Base-by-base conservation (phyloP, 1,140 invertebrate species). In the Campoletis sonorensis region DNA sequence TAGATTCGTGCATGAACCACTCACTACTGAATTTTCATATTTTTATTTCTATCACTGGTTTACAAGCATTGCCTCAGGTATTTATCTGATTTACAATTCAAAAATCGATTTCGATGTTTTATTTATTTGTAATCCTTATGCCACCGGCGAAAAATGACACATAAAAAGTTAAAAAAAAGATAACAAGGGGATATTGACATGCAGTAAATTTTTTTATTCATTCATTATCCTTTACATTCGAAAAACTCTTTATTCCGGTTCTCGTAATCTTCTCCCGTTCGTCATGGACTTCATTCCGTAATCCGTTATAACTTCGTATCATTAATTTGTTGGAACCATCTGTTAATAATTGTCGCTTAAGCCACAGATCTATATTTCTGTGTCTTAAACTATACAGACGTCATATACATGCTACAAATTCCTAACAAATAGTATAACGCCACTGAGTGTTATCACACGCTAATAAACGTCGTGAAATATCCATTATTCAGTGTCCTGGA, bases 401-500 rank as follows among this genome's bases (percentile, higher is more conserved):
- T 4, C 33, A 18, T 8, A 33, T 26, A 45, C 27, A 30, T 21
- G 40, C 40, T 11, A n/a, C 11, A 51, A 40, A 26, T 78, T 67
- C 21, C n/a, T 7, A 18, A 15, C 54, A 78, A 45, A 30, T 67
- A 37, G 30, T 45, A 78, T 37, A 67, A 64, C 45, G 30, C 8
- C 54, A 45, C 3, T 21, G 76, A 40, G 76, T 61, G 58, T 30
- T n/a, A 77, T 78, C 30, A 45, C 58, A 67, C 58, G 33, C 76
- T 78, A 78, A 78, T 78, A 67, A 61, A 61, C 33, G 76, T 37
- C 76, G 33, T 49, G 33, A 37, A 78, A n/a, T 26, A 78, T 78
- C 76, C 76, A 78, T 78, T 78, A 78, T 78, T 78, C 76, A 78
- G 76, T 78, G 58, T 78, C 76, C 58, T 78, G 58, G 58, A 61